Evolutionary conservation across 2,113 vertebrate genomes (phyloP).

Genomic region (Saimiri boliviensis): DNA sequence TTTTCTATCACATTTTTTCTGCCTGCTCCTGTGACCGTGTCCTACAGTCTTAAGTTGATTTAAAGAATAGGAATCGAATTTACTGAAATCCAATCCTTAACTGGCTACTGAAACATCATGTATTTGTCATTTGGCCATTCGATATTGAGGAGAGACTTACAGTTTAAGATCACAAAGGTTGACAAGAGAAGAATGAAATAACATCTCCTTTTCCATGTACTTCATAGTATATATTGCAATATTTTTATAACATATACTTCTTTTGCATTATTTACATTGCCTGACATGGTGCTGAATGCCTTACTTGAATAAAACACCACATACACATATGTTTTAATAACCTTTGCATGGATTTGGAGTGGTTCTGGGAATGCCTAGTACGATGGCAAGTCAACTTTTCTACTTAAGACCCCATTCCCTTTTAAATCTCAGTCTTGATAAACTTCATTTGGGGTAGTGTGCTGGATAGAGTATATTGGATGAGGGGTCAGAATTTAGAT

Average conservation of each 20-base stretch:
- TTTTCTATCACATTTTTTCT: slow-evolving; percentile 47
- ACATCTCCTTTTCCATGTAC: neutral
- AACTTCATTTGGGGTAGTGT: neutral
- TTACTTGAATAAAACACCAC: slow-evolving; percentile 6
- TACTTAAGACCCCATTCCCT: neutral
- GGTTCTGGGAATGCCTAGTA: neutral
- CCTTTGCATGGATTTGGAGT: neutral
- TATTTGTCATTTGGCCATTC: slow-evolving; percentile 75
- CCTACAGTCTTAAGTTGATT: slow-evolving; percentile 61
- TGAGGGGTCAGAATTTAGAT: neutral
- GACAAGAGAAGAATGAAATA: neutral
- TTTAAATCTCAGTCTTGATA: slow-evolving; percentile 7
- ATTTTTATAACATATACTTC: slow-evolving; percentile 20
- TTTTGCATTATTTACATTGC: neutral
- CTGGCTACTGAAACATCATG: slow-evolving; percentile 73
- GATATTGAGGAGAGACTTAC: slow-evolving; percentile 73
- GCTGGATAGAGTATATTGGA: neutral
- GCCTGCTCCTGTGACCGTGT: slow-evolving; percentile 60
- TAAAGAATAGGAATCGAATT: slow-evolving; percentile 64
- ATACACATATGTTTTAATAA: neutral
- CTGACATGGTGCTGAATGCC: slow-evolving; percentile 13
- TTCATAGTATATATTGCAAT: slow-evolving; percentile 34
- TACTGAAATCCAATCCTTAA: slow-evolving; percentile 69
- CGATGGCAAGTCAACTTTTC: neutral
- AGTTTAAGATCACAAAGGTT: slow-evolving; percentile 69